Evolutionary conservation across 2,888 invertebrate species (phyloP).

Genomic region (Tetragonula carbonaria): DNA sequence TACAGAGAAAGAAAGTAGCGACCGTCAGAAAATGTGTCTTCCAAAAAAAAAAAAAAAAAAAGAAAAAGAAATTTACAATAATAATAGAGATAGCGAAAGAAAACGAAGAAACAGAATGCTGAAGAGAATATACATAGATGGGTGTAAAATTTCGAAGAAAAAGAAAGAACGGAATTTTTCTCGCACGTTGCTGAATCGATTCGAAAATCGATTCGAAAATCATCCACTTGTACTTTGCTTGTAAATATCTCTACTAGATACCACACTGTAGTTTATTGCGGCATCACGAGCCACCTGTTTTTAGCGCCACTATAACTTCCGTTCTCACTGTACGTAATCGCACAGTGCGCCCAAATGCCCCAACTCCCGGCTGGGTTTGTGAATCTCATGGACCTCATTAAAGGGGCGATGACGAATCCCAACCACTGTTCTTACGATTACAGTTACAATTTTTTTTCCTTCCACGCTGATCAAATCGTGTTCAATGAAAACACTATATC

Average conservation of each 20-base stretch:
- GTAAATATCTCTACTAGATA: conserved; percentile 78
- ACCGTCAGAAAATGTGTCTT: conserved; percentile 93
- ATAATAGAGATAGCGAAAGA: not conserved
- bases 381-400: conserved; percentile 82
- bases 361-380: conserved; percentile 82
- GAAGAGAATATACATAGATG: conserved; percentile 11
- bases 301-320: conserved; percentile 75
- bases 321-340: conserved; percentile 74
- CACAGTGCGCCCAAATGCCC: conserved; percentile 77
- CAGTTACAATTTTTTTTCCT: not conserved
- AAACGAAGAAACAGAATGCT: not conserved
- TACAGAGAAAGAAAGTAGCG: conserved; percentile 25
- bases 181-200: conserved; percentile 57
- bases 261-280: conserved; percentile 77
- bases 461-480: not conserved
- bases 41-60: conserved; percentile 83
- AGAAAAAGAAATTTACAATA: not conserved
- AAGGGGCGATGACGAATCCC: conserved; percentile 81
- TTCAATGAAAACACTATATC: not conserved
- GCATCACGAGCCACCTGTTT: conserved; percentile 72
- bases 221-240: conserved; percentile 79
- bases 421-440: conserved; percentile 58
- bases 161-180: conserved; percentile 34
- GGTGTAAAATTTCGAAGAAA: conserved; percentile 39
- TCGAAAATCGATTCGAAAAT: conserved; percentile 14